Evolutionary conservation across 1,140 invertebrate species (phyloP), one percentile per base, ranked within the genome.

Genomic region (Leptinotarsa defecta): DNA sequence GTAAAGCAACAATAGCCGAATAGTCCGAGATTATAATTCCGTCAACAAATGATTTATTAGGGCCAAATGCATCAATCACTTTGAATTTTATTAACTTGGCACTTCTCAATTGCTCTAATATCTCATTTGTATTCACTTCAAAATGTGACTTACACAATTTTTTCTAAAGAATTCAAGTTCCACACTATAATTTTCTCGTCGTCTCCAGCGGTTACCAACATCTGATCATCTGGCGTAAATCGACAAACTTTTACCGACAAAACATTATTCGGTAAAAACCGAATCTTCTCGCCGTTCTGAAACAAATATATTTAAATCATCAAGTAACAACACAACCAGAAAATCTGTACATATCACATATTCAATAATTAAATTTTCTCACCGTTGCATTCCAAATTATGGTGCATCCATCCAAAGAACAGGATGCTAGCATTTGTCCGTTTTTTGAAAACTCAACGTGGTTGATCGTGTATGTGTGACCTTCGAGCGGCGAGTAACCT

Each of bases 101-200:
- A 43, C 8, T 43, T 43, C 8, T 11, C 11, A 11, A 11, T 43
- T 43, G 0, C 34, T 43, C 34, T 3, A 3, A 43, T 43, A 8
- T 34, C 3, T 43, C 8, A 43, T 43, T 43, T 43, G 8, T 11
- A 43, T 43, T 43, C 8, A 5, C 34, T 11, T 43, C 2, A 43
- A 11, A 11, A 43, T 43, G 34, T 43, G n/a, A 86, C 75, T 82
- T 83, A 81, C 77, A 77, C 74, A 22, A 92, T 79, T 77, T 87
- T 86, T 76, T 89, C 86, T 84, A 89, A 87, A 6, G 86, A 88
- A 20, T 89, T 85, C 0, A 75, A 81, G 79, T 91, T 87, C 92
- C 92, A 94, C 13, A 94, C 80, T 48, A 88, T 90, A 0, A 91
- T 86, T 61, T 88, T 90, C 82, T 94, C 92, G 85, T 94, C 93